Percentiles rank a stretch among this genome's conserved stretches.
phyloP scores from a whole-genome alignment of 2,888 invertebrate species.

The Melinaea marsaeus region DNA sequence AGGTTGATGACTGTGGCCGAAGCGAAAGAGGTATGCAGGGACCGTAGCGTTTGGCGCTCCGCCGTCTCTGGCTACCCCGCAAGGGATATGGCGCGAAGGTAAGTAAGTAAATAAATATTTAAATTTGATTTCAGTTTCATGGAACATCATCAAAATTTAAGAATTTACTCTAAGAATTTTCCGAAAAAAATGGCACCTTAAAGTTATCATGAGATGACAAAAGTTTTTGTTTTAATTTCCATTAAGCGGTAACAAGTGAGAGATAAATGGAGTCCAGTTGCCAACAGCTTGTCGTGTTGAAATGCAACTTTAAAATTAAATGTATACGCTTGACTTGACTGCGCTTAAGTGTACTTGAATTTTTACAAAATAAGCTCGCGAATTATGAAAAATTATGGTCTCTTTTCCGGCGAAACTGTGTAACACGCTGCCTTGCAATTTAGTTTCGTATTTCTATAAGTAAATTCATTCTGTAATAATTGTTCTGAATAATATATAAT shows the following conservation, averaged over 20 bases:
- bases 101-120: no score
- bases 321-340: constrained; percentile 8
- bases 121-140: no score
- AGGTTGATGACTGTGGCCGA: no score
- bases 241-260: constrained; percentile 18
- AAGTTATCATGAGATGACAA: not conserved
- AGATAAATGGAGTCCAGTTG: constrained; percentile 24
- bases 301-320: constrained; percentile 18
- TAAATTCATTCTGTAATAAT: no score
- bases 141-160: no score
- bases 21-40: no score
- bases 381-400: not conserved
- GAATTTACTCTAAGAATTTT: not conserved
- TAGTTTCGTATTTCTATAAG: not conserved
- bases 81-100: no score
- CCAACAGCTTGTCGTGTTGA: constrained; percentile 26
- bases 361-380: constrained; percentile 2
- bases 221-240: constrained; percentile 9
- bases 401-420: not conserved
- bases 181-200: not conserved
- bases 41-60: no score
- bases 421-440: not conserved
- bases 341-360: constrained; percentile 3
- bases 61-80: no score
- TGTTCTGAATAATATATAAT: no score